Percentiles rank a stretch among this genome's conserved stretches.
These are phyloP conservation scores for Hephaestus fuliginosus DNA, from an alignment of 2,797 vertebrate genomes.

Conservation along the genomic window DNA sequence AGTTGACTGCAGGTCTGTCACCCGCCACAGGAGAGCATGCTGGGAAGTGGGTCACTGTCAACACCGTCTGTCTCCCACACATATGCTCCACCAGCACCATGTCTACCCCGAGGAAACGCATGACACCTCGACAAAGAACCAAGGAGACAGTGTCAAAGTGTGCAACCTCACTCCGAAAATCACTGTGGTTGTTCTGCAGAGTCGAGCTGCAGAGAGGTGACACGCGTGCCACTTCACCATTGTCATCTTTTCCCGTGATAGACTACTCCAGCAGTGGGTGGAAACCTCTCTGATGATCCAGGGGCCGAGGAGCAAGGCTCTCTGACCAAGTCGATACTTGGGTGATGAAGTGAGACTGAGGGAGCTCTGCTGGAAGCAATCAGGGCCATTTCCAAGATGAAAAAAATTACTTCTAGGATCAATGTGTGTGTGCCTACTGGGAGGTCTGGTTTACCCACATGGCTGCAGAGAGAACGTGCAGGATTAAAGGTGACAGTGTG, in stretches of 20 bases:
- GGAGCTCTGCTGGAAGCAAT: conserved; percentile 48
- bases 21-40: conserved; percentile 58
- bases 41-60: conserved; percentile 66
- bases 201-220: not conserved
- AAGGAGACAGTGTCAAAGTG: conserved; percentile 37
- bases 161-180: conserved; percentile 17
- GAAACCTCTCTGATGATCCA: conserved; percentile 30
- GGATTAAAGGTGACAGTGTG: conserved; percentile 47
- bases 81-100: conserved; percentile 50
- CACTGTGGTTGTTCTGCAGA: conserved; percentile 11
- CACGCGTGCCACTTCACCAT: not conserved
- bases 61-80: conserved; percentile 52
- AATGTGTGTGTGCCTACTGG: conserved; percentile 42
- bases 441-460: conserved; percentile 19
- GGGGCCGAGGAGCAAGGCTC: conserved; percentile 16
- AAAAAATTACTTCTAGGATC: conserved; percentile 45
- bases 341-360: conserved; percentile 47
- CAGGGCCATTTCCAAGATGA: conserved; percentile 57
- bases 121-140: conserved; percentile 48
- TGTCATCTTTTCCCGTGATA: conserved; percentile 25
- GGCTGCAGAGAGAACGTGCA: conserved; percentile 5
- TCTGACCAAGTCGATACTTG: conserved; percentile 44
- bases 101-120: conserved; percentile 37
- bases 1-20: conserved; percentile 67
- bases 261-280: not conserved